Base-by-base conservation (phyloP, 2,888 invertebrate species). In the Bedellia somnulentella region DNA sequence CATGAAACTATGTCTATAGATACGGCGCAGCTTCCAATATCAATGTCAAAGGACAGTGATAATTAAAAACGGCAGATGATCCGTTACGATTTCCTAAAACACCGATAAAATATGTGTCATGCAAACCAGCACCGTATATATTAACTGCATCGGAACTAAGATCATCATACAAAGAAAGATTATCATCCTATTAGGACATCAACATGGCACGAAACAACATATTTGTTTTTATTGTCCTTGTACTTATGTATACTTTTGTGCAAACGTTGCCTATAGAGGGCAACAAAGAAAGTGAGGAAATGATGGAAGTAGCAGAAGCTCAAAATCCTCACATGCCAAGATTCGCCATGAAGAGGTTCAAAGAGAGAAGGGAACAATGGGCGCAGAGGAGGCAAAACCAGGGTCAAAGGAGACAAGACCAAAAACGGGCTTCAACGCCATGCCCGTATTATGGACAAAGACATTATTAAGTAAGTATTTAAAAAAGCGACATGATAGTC, bases 51-150 rank as follows among this genome's bases (percentile, higher is more conserved):
- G n/a, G n/a, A 41, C 60, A 40, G 59, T 60, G 73, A 46, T 75
- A 73, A 75, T 71, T 63, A 56, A 56, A 62, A 61, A 41, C 50
- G 52, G 48, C 51, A 55, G 46, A 61, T 59, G 58, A 60, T 48
- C 75, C 70, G 71, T 67, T 71, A 67, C 42, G 9, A 46, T 50
- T 73, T 68, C 66, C 52, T 56, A 61, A 57, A 71, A 70, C 56
- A 57, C 49, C 49, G n/a, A n/a, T n/a, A n/a, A n/a, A n/a, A n/a
- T n/a, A 55, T 71, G 66, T 71, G 73, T 70, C 73, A 70, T n/a
- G n/a, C n/a, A n/a, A n/a, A n/a, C n/a, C n/a, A n/a, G n/a, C n/a
- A n/a, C n/a, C n/a, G n/a, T n/a, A n/a, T n/a, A n/a, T n/a, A n/a
- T n/a, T n/a, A n/a, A n/a, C n/a, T n/a, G n/a, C n/a, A n/a, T n/a